Conservation (phyloP, 2,113 vertebrate genomes). For the Cavia aperea region DNA sequence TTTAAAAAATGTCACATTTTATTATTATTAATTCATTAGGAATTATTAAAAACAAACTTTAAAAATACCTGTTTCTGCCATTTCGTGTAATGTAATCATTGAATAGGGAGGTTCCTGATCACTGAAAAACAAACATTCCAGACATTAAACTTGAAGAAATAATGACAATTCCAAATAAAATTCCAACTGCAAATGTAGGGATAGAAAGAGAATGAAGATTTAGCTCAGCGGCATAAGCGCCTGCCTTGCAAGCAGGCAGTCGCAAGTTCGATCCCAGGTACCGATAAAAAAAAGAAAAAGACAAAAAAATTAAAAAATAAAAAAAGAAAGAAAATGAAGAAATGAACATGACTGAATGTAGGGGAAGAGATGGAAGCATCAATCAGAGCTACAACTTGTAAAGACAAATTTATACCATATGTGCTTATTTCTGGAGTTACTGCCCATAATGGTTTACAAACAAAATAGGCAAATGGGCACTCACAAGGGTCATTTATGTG, state of each 20-base stretch:
- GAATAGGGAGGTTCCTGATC: constrained; percentile 99
- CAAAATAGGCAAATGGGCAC: not conserved
- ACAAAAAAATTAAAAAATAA: no score
- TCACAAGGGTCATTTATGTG: not conserved
- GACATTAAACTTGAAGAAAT: constrained; percentile 64
- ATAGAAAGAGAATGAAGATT: not conserved
- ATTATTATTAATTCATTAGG: constrained; percentile 38
- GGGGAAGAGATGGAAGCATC: constrained; percentile 10
- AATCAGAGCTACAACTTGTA: not conserved
- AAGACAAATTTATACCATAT: constrained; percentile 4
- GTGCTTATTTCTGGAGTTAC: constrained; percentile 17
- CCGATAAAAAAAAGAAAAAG: no score
- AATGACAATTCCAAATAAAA: constrained; percentile 54
- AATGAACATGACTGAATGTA: not conserved
- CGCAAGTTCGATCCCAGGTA: no score
- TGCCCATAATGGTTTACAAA: not conserved
- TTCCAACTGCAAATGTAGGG: not conserved
- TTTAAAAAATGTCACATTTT: constrained; percentile 5
- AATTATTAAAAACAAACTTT: constrained; percentile 55
- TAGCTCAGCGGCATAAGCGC: no score
- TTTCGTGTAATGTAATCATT: constrained; percentile 99
- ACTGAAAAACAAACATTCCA: constrained; percentile 83
- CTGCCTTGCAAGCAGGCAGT: no score
- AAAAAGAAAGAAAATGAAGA: not conserved
- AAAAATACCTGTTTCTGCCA: constrained; percentile 97